Percentiles rank a stretch among this genome's conserved stretches.
Evolutionary conservation across 2,113 vertebrate genomes (phyloP).

Genomic region (Variabilichromis moorii): DNA sequence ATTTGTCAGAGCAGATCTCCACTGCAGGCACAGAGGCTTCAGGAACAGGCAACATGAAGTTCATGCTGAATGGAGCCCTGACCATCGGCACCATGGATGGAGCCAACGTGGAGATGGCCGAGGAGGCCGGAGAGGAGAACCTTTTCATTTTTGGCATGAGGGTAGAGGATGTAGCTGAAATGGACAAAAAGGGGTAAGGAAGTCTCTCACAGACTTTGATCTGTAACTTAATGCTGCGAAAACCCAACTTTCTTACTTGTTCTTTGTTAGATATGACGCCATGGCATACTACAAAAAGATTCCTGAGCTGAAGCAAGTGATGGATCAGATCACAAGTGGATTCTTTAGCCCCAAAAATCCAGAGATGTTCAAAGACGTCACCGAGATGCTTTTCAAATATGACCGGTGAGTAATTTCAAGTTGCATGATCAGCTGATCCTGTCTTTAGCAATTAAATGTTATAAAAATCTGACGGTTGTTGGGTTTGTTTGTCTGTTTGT

Average conservation of each 20-base stretch:
- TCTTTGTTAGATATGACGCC: slow-evolving; percentile 78
- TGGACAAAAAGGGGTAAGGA: slow-evolving; percentile 84
- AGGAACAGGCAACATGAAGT: slow-evolving; percentile 97
- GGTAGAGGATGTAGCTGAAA: slow-evolving; percentile 79
- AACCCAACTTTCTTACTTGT: neutral
- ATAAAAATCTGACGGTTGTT: neutral
- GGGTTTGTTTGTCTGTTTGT: neutral
- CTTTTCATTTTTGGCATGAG: slow-evolving; percentile 97
- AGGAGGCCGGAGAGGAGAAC: slow-evolving; percentile 93
- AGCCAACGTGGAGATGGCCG: slow-evolving; percentile 97
- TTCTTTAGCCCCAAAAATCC: slow-evolving; percentile 87
- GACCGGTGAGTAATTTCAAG: slow-evolving; percentile 78
- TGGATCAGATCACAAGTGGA: slow-evolving; percentile 87
- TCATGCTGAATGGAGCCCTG: slow-evolving; percentile 96
- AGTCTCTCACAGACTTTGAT: neutral
- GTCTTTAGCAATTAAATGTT: neutral
- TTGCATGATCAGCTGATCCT: neutral
- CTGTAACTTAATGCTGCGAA: neutral
- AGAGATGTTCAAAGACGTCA: slow-evolving; percentile 82
- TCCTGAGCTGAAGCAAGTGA: slow-evolving; percentile 82
- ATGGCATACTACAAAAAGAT: slow-evolving; percentile 80
- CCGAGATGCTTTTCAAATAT: slow-evolving; percentile 88
- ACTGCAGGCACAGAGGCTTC: slow-evolving; percentile 94
- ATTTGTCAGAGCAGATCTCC: slow-evolving; percentile 96
- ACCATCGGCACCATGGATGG: slow-evolving; percentile 99